Evolutionary conservation across 2,113 vertebrate species (phyloP).

Genomic region (Platycercus adscitus): DNA sequence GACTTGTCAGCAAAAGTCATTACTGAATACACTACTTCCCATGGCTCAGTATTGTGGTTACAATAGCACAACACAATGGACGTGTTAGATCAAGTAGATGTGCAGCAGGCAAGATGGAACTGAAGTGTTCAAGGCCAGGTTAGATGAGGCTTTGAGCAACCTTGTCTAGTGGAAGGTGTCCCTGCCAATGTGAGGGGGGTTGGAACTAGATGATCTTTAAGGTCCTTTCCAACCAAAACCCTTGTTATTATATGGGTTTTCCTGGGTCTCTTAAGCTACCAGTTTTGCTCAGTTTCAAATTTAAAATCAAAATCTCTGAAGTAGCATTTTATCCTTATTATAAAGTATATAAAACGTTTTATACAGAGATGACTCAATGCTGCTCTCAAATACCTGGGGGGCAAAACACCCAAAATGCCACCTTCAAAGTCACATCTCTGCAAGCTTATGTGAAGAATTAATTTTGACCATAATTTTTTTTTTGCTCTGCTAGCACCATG

Average conservation of each 20-base stretch:
- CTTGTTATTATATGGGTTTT: not conserved
- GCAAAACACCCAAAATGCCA: fast-evolving
- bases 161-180: not conserved
- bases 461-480: not conserved
- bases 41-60: not conserved
- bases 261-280: not conserved
- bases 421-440: not conserved
- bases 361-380: not conserved
- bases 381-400: not conserved
- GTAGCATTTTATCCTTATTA: not conserved
- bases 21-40: not conserved
- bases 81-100: not conserved
- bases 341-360: not conserved
- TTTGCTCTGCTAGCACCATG: not conserved
- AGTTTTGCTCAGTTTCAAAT: not conserved
- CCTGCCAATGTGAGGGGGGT: not conserved
- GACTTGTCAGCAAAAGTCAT: not conserved
- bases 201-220: not conserved
- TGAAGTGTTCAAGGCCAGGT: not conserved
- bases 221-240: not conserved
- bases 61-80: not conserved
- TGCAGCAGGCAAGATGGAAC: not conserved
- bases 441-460: not conserved
- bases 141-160: not conserved
- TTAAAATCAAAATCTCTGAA: not conserved